phyloP scores from a whole-genome alignment of 2,113 vertebrate genomes.

The Nesoenas mayeri region DNA sequence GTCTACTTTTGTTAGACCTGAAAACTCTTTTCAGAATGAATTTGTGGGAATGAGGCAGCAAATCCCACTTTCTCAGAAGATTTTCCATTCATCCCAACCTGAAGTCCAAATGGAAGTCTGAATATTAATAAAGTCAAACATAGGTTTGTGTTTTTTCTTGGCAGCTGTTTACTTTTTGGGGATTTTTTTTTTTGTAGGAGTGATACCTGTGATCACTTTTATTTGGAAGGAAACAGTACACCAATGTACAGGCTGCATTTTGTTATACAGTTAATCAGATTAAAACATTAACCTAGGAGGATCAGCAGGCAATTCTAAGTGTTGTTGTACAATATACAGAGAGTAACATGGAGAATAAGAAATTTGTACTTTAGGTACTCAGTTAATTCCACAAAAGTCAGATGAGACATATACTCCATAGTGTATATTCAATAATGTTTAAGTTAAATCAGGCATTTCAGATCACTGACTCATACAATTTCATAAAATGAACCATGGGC shows the following conservation, averaged over 20 bases:
- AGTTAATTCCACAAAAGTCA: not conserved
- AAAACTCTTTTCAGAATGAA: not conserved
- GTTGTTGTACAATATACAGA: not conserved
- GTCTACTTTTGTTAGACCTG: not conserved
- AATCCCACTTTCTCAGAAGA: not conserved
- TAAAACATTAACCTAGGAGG: not conserved
- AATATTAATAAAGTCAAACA: not conserved
- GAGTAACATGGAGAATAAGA: not conserved
- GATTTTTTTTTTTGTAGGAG: not conserved
- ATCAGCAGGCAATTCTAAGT: not conserved
- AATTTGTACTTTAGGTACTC: not conserved
- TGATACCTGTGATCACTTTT: not conserved
- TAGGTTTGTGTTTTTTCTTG: not conserved
- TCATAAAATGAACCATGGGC: not conserved
- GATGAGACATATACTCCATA: not conserved
- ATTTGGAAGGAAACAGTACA: not conserved
- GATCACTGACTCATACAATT: not conserved
- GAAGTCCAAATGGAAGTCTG: not conserved
- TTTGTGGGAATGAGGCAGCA: not conserved
- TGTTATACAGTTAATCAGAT: not conserved
- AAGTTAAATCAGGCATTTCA: not conserved
- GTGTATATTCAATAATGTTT: not conserved
- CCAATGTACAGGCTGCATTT: not conserved
- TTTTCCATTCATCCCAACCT: not conserved
- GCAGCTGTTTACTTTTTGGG: not conserved